Conservation (phyloP, 2,888 invertebrate species). For the Leucophenga maculata region DNA sequence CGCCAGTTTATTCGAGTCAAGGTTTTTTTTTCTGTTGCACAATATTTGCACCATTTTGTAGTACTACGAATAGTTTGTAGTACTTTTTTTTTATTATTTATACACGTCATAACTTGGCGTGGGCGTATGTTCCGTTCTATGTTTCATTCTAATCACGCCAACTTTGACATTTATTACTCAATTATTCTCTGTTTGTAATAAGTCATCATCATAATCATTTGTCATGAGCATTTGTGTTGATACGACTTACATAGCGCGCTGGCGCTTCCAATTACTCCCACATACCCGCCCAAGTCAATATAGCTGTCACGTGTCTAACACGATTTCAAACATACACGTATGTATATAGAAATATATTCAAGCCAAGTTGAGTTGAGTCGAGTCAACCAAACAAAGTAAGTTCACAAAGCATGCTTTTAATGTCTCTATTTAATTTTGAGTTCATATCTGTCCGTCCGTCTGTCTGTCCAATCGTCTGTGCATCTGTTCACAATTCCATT, state of each 20-base stretch:
- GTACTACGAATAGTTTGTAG: conserved; percentile 33
- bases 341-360: conserved; percentile 7
- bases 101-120: conserved; percentile 43
- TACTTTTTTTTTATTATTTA: conserved; percentile 42
- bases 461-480: conserved; percentile 1
- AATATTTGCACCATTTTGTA: conserved; percentile 44
- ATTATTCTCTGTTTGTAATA: background rate
- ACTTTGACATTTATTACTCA: conserved; percentile 9
- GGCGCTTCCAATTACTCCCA: background rate
- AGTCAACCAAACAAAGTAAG: too few species aligned
- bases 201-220: conserved; percentile 16
- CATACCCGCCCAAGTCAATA: conserved; percentile 5
- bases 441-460: conserved; percentile 3
- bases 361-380: background rate
- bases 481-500: conserved; percentile 40
- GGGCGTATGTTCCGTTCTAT: too few species aligned
- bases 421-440: too few species aligned
- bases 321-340: background rate
- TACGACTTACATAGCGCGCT: too few species aligned
- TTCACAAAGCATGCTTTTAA: too few species aligned
- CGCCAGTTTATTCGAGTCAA: conserved; percentile 30
- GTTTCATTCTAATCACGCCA: too few species aligned
- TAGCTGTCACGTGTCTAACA: conserved; percentile 1
- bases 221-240: background rate
- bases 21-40: conserved; percentile 56